Base-by-base conservation (phyloP, 2,113 vertebrate species). In the Gobiocypris rarus region DNA sequence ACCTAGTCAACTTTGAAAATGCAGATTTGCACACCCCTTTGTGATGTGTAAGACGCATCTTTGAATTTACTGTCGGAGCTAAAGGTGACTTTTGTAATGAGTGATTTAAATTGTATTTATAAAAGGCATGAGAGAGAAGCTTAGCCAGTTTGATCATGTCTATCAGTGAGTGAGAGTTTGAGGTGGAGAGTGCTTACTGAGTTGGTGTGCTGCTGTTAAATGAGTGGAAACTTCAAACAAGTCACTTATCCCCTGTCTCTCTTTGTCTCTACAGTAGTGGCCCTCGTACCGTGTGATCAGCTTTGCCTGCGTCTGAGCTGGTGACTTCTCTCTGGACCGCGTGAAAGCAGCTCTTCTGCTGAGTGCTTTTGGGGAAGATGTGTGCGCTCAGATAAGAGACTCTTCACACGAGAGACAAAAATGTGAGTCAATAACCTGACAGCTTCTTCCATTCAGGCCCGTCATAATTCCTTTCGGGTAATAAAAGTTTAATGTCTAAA, bases 311-410 rank as follows among this genome's bases (percentile, higher is more conserved):
- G 5, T 52, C 26, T 17, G 45, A 67, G 45, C 31, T 38, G 78
- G 61, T 76, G 78, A 50, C 52, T 45, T 28, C 65, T 73, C 59
- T 82, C 77, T 82, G 52, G 73, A 34, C 73, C 63, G 45, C 15
- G 54, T 45, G n/a, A 78, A 54, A 69, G 73, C 83, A 73, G 83
- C 86, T 76, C 73, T 80, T 82, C 73, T 82, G 76, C 69, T 48
- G 82, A 84, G 82, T 77, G 73, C 61, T 84, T 5, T 74, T 26
- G 24, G 83, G n/a, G 86, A 87, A 75, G 83, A 87, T 87, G 86
- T 63, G 50, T 24, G 61, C 73, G 1, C 83, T 82, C 83, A 77
- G 83, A 84, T 87, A 87, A 82, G 83, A 71, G 75, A 83, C 65
- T 79, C 85, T 73, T 78, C 74, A 56, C n/a, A 50, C 67, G 31